Evolutionary conservation across 2,113 vertebrate genomes (phyloP), one percentile per base, ranked within the genome.

Genomic region (Blennius ocellaris): DNA sequence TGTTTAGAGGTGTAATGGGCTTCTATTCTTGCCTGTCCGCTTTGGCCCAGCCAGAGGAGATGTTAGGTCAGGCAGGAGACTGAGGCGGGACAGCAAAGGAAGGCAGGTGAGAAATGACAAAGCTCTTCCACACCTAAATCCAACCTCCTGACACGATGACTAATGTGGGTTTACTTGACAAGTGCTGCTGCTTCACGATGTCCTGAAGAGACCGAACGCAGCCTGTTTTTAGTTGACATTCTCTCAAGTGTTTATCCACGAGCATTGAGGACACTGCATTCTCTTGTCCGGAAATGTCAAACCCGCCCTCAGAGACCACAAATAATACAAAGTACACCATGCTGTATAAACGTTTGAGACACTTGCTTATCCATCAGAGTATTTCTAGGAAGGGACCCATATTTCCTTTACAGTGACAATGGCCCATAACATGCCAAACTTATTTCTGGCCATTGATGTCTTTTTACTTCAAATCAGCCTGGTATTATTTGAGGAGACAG

Each of bases 1-100:
- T 85, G 79, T 86, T 92, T 88, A 85, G 80, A 86, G 59, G 53
- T 16, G 10, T 88, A 88, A 89, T 85, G 77, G 69, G 66, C 58
- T 88, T 91, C 82, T 90, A 82, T 89, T 91, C 76, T 80, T 86
- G 82, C 85, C 62, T 41, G 58, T 54, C 62, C 36, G 21, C 75
- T 79, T 48, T 16, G 44, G 39, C 74, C 45, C 49, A 67, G 81
- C 71, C 73, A 65, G 83, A 90, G 85, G 85, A 87, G 79, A 90
- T 40, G 21, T 78, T 76, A 73, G 85, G 88, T 91, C 87, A 87
- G 80, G 21, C 64, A 48, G 39, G 76, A 76, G 73, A 68, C 54
- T 68, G 72, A 75, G 60, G 65, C 61, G 37, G 62, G 69, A 80
- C 62, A 41, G 44, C 63, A 48, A 17, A 67, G 15, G 36, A 44